A percentile compares a stretch with the other conserved stretches of the same genome.
Conservation (phyloP, 2,888 invertebrate genomes). For the Trichopoda pennipes region DNA sequence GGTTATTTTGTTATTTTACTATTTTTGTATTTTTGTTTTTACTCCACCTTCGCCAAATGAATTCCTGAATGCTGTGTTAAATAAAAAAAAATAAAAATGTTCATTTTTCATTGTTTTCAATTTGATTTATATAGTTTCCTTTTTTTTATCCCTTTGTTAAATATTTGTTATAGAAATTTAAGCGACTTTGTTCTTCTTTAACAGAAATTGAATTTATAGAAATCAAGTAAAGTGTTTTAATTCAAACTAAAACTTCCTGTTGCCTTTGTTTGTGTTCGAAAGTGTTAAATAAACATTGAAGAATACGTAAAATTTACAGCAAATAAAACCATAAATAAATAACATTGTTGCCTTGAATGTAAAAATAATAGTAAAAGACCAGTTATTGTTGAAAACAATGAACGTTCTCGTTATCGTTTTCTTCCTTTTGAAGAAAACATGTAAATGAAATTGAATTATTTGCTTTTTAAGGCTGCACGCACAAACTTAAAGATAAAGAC, state of each 20-base stretch:
- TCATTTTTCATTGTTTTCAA: no score
- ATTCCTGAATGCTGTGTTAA: no score
- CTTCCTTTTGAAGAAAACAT: no score
- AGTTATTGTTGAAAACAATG: slow-evolving; percentile 6
- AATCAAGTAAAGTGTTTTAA: background rate
- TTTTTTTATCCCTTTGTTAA: no score
- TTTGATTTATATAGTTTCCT: no score
- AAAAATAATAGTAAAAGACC: background rate
- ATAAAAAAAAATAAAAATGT: no score
- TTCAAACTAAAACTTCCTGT: background rate
- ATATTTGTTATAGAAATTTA: background rate
- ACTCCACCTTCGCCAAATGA: no score
- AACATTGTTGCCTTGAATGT: background rate
- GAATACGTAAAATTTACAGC: background rate
- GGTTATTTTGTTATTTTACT: no score
- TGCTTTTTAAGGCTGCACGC: no score
- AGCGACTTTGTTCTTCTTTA: background rate
- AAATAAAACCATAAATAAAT: slow-evolving; percentile 19
- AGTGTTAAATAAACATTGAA: background rate
- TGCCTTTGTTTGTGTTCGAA: background rate
- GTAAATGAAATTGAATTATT: no score
- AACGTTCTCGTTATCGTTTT: background rate
- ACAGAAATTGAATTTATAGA: background rate
- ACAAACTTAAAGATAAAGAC: no score
- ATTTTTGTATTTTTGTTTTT: no score